phyloP scores from a whole-genome alignment of 2,797 vertebrate genomes.

The Atherinosoma microstoma region DNA sequence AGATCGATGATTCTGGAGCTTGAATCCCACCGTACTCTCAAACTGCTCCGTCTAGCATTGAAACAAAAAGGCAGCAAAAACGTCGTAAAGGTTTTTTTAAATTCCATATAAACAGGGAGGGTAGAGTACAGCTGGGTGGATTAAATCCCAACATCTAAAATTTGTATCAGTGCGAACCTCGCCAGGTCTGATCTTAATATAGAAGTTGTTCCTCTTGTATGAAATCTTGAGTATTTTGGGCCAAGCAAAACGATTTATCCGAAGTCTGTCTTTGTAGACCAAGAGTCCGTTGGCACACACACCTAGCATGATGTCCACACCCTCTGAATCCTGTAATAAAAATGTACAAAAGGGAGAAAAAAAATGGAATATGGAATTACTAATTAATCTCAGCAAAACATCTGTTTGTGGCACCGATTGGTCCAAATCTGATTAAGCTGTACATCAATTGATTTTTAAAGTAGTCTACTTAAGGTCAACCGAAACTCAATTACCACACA shows the following conservation, averaged over 20 bases:
- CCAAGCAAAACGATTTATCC: constrained; percentile 99
- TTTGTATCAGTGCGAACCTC: constrained; percentile 86
- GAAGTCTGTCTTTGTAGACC: constrained; percentile 96
- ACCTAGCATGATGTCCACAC: constrained; percentile 97
- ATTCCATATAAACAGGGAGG: not conserved
- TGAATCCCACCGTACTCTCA: constrained; percentile 98
- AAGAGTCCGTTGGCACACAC: constrained; percentile 95
- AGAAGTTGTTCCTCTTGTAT: constrained; percentile 98
- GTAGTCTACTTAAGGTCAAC: constrained; percentile 49
- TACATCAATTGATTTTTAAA: constrained; percentile 50
- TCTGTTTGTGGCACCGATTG: constrained; percentile 8
- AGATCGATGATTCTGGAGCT: constrained; percentile 94
- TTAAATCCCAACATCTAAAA: not conserved
- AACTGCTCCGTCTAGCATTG: constrained; percentile 92
- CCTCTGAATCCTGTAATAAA: constrained; percentile 91
- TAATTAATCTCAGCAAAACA: not conserved
- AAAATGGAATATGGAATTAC: not conserved
- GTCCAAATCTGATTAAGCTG: constrained; percentile 25
- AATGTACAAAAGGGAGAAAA: not conserved
- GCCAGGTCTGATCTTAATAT: constrained; percentile 98
- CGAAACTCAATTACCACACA: constrained; percentile 53
- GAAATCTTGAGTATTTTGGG: constrained; percentile 99
- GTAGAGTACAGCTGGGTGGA: not conserved
- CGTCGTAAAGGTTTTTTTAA: not conserved
- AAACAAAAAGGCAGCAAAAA: constrained; percentile 9